These are phyloP conservation scores for Heliconius sara DNA, from an alignment of 2,888 invertebrate species.

Conservation along the genomic window DNA sequence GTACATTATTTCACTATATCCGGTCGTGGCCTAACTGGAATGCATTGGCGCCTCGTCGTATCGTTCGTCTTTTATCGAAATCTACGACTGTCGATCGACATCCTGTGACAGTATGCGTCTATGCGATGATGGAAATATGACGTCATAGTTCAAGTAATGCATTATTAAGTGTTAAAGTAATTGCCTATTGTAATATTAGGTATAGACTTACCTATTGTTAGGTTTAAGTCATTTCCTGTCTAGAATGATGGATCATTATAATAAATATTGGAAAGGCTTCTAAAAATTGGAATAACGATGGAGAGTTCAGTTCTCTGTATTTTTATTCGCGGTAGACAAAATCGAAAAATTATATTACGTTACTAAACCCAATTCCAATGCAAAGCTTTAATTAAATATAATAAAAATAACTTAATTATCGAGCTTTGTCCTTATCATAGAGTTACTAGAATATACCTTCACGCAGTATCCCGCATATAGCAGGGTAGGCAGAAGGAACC, in stretches of 20 bases:
- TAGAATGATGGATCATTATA: not conserved
- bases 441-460: not conserved
- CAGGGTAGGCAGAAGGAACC: too few relatives aligned
- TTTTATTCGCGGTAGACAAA: too few relatives aligned
- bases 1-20: constrained; percentile 27
- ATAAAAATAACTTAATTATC: not conserved
- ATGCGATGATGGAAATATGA: constrained; percentile 51
- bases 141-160: constrained; percentile 41
- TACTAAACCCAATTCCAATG: too few relatives aligned
- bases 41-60: constrained; percentile 45
- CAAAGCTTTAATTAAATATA: not conserved
- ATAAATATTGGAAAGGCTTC: not conserved
- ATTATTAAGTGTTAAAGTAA: constrained; percentile 36
- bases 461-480: too few relatives aligned
- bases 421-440: not conserved
- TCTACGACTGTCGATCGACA: constrained; percentile 67
- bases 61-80: constrained; percentile 46
- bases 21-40: constrained; percentile 32
- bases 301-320: not conserved
- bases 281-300: not conserved
- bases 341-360: too few relatives aligned
- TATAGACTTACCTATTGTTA: too few relatives aligned
- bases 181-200: constrained; percentile 26
- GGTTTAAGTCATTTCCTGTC: not conserved
- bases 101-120: constrained; percentile 57